Evolutionary conservation across 2,888 invertebrate genomes (phyloP).

Genomic region (Polietes domitor): DNA sequence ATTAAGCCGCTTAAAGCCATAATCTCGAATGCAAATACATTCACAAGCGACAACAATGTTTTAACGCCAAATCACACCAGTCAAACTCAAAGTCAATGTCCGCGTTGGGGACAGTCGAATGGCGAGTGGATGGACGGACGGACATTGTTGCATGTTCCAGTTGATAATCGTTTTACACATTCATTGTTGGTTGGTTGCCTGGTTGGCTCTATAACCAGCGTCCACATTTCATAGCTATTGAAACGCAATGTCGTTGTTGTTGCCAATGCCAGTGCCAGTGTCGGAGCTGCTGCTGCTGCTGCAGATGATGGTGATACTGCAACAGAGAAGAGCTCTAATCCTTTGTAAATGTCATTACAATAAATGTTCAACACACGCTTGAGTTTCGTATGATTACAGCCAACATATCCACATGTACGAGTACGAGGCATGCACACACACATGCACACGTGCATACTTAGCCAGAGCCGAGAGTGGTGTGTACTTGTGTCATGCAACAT

Average conservation of each 20-base stretch:
- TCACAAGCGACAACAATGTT: constrained; percentile 11
- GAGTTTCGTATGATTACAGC: constrained; percentile 33
- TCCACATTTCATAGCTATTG: constrained; percentile 16
- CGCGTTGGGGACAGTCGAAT: constrained; percentile 13
- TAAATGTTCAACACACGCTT: constrained; percentile 58
- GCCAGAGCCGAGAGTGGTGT: constrained; percentile 28
- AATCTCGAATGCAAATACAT: constrained; percentile 62
- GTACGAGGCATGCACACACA: neutral
- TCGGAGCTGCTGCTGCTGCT: neutral
- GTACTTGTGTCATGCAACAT: constrained; percentile 53
- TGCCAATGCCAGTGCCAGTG: no score
- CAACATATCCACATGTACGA: neutral
- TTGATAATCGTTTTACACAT: constrained; percentile 35
- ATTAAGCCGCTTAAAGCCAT: constrained; percentile 59
- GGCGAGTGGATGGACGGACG: neutral
- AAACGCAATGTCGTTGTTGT: constrained; percentile 15
- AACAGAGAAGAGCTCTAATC: constrained; percentile 47
- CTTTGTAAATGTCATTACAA: constrained; percentile 64
- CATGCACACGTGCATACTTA: neutral
- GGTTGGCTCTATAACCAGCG: neutral
- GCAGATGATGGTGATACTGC: constrained; percentile 3
- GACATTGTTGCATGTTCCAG: constrained; percentile 30
- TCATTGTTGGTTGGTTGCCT: neutral
- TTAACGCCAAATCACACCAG: constrained; percentile 26
- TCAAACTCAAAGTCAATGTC: constrained; percentile 25